Percentiles rank a stretch among this genome's conserved stretches.
Evolutionary conservation across 2,888 invertebrate genomes (phyloP).

Genomic region (Dasysyrphus tricinctus): DNA sequence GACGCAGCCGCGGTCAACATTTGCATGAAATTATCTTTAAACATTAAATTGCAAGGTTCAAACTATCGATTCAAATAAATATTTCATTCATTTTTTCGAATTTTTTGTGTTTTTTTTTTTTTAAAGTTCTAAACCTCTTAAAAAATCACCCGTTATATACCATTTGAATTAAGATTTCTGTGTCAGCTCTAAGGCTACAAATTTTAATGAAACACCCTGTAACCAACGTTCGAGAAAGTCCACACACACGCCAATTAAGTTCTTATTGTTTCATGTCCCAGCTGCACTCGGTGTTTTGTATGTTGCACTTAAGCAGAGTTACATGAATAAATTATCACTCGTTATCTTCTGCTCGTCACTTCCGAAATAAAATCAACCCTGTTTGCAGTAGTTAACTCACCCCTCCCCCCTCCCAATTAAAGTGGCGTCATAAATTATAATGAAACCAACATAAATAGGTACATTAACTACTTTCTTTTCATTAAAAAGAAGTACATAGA

Average conservation of each 20-base stretch:
- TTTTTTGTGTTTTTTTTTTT: too few species aligned
- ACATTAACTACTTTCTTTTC: neutral
- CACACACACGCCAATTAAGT: slow-evolving; percentile 45
- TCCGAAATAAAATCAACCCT: slow-evolving; percentile 14
- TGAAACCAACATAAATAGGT: neutral
- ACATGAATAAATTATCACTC: slow-evolving; percentile 65
- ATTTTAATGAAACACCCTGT: neutral
- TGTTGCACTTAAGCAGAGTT: slow-evolving; percentile 45
- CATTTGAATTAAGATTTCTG: too few species aligned
- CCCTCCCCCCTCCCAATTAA: neutral
- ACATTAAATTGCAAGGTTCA: too few species aligned
- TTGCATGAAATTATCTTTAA: too few species aligned
- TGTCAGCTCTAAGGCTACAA: neutral
- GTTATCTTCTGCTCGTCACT: slow-evolving; percentile 36
- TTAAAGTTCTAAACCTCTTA: too few species aligned
- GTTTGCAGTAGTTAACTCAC: neutral
- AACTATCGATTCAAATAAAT: too few species aligned
- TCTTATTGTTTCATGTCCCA: slow-evolving; percentile 5
- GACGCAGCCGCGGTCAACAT: too few species aligned
- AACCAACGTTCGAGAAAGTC: neutral
- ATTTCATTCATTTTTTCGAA: too few species aligned
- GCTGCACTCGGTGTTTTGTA: slow-evolving; percentile 11
- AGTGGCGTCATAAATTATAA: neutral
- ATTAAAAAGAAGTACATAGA: neutral
- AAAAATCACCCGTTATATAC: too few species aligned